A percentile compares a stretch with the other conserved stretches of the same genome.
Conservation (phyloP, 2,797 vertebrate species). For the Thalassophryne amazonica region DNA sequence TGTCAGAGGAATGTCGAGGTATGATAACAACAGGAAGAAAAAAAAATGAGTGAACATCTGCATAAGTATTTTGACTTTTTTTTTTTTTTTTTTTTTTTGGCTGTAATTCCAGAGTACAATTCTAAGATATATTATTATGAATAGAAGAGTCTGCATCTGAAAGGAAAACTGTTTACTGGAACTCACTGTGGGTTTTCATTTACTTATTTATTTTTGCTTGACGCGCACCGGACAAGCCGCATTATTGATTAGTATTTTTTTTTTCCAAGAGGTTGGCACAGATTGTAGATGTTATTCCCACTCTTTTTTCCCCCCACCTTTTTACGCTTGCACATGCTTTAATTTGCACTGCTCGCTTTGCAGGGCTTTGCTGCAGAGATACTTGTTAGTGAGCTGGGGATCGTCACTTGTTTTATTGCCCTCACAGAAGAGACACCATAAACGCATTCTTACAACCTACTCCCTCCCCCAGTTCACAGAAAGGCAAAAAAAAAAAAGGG, state of each 20-base stretch:
- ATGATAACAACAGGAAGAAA: conserved; percentile 20
- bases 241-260: conserved; percentile 38
- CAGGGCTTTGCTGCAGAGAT: conserved; percentile 65
- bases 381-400: conserved; percentile 72
- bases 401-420: conserved; percentile 79
- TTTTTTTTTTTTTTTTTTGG: neutral
- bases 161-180: too few species aligned
- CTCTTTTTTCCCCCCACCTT: neutral
- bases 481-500: too few species aligned
- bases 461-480: conserved; percentile 56
- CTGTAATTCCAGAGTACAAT: neutral
- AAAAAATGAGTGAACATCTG: conserved; percentile 11
- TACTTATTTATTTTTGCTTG: conserved; percentile 20
- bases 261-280: conserved; percentile 20
- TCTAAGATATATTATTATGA: neutral
- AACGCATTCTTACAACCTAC: conserved; percentile 74
- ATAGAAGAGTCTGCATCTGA: conserved; percentile 39
- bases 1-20: conserved; percentile 54
- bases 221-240: conserved; percentile 20
- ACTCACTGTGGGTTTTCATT: too few species aligned
- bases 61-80: conserved; percentile 7
- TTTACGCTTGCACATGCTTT: conserved; percentile 36
- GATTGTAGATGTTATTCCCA: neutral
- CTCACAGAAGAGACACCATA: conserved; percentile 74
- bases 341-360: conserved; percentile 36